Conservation (phyloP, 2,888 invertebrate genomes). For the Hirtodrosophila confusa region DNA sequence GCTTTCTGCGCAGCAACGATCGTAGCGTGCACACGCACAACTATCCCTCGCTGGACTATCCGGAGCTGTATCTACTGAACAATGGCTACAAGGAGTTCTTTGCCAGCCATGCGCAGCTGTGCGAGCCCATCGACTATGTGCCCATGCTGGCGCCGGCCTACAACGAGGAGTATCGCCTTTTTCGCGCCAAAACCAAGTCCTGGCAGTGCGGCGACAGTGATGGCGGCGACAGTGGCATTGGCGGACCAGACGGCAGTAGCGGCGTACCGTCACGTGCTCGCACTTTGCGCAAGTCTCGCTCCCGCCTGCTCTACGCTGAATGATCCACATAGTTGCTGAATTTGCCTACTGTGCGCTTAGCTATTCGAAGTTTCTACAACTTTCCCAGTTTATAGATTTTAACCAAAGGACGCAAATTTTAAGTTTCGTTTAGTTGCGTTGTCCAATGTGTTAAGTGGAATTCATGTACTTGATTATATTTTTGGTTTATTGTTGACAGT, state of each 20-base stretch:
- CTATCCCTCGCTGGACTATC: conserved; percentile 94
- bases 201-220: conserved; percentile 85
- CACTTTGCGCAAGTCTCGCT: conserved; percentile 80
- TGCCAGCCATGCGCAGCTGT: conserved; percentile 87
- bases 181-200: conserved; percentile 91
- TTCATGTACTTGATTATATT: conserved; percentile 49
- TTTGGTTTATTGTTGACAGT: conserved; percentile 47
- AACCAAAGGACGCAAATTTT: conserved; percentile 53
- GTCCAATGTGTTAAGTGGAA: conserved; percentile 34
- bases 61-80: conserved; percentile 96
- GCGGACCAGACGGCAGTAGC: conserved; percentile 41
- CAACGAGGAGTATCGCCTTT: conserved; percentile 88
- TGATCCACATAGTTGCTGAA: conserved; percentile 15
- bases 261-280: conserved; percentile 58
- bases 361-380: too few relatives aligned
- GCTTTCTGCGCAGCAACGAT: conserved; percentile 93
- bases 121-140: conserved; percentile 90
- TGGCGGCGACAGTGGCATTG: conserved; percentile 83
- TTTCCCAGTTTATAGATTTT: conserved; percentile 1
- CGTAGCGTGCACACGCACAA: conserved; percentile 90
- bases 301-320: conserved; percentile 80
- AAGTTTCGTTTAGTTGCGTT: conserved; percentile 60
- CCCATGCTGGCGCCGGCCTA: conserved; percentile 94
- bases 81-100: conserved; percentile 96
- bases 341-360: too few relatives aligned